Percentiles rank a stretch among this genome's conserved stretches.
Conservation (phyloP, 1,140 invertebrate genomes). For the Whitmania pigra region DNA sequence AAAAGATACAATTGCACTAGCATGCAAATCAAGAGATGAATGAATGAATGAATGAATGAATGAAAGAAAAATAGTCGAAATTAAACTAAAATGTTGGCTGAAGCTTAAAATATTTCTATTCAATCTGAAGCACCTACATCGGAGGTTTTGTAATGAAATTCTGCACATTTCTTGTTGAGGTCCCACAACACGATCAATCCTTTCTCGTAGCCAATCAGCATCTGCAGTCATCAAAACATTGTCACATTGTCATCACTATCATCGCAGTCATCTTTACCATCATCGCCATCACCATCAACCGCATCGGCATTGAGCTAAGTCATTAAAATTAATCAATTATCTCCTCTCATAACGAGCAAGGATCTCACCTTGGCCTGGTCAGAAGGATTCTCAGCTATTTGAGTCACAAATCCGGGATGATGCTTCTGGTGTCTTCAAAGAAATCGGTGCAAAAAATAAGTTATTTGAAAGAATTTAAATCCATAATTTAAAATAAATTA, state of each 20-base stretch:
- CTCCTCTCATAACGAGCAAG: background rate
- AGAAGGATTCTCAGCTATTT: background rate
- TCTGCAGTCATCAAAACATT: background rate
- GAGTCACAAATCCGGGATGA: background rate
- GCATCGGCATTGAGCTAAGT: background rate
- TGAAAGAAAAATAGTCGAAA: background rate
- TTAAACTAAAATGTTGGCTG: background rate
- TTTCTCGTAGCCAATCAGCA: conserved; percentile 13
- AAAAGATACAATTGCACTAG: too few relatives aligned
- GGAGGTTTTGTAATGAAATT: conserved; percentile 11
- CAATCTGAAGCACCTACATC: background rate
- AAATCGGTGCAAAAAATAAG: background rate
- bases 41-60: background rate
- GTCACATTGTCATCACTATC: background rate
- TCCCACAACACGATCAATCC: conserved; percentile 13
- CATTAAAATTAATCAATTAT: background rate
- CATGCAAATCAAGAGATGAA: too few relatives aligned
- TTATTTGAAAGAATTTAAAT: too few relatives aligned
- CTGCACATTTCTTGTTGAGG: conserved; percentile 11
- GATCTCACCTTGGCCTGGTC: background rate
- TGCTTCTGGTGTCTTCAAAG: background rate
- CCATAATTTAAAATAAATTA: background rate
- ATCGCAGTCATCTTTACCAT: background rate
- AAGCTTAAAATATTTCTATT: background rate
- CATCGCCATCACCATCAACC: background rate